A percentile compares a stretch with the other conserved stretches of the same genome.
Conservation (phyloP, 2,888 invertebrate species). For the Lissonota sp. region DNA sequence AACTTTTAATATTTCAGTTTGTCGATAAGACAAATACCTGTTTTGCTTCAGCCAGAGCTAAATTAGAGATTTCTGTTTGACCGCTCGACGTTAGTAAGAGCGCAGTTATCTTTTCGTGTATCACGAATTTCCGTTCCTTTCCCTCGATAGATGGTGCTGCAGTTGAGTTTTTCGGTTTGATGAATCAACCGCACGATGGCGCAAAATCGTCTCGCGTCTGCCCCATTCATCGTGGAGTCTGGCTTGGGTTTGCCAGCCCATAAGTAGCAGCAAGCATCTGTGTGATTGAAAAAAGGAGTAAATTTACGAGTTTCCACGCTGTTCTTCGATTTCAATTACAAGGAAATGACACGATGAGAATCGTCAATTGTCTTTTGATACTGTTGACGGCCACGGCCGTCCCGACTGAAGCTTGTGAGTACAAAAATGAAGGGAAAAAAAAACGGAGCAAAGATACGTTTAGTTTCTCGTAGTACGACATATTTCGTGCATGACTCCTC, state of each 20-base stretch:
- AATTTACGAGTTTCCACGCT: constrained; percentile 16
- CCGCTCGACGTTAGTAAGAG: too few relatives aligned
- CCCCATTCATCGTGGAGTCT: constrained; percentile 38
- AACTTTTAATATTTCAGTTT: too few relatives aligned
- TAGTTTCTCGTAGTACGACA: constrained; percentile 43
- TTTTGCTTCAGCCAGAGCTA: too few relatives aligned
- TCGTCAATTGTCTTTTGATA: constrained; percentile 71
- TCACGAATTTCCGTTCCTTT: too few relatives aligned
- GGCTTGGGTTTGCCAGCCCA: constrained; percentile 41
- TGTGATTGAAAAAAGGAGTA: constrained; percentile 27
- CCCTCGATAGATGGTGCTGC: too few relatives aligned
- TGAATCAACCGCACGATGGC: constrained; percentile 23
- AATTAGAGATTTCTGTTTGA: too few relatives aligned
- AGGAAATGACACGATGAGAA: constrained; percentile 78
- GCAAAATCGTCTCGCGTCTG: constrained; percentile 31
- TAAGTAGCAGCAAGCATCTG: constrained; percentile 21
- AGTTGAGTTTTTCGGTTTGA: background rate
- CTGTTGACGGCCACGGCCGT: constrained; percentile 67
- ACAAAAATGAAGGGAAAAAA: constrained; percentile 34
- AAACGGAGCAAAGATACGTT: background rate
- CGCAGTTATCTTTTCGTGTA: too few relatives aligned
- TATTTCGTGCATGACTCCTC: constrained; percentile 64
- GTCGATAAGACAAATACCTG: too few relatives aligned
- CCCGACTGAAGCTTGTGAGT: constrained; percentile 76
- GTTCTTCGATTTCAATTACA: constrained; percentile 40